These are phyloP conservation scores for Plusia festucae DNA, from an alignment of 2,888 invertebrate species.

Conservation along the genomic window DNA sequence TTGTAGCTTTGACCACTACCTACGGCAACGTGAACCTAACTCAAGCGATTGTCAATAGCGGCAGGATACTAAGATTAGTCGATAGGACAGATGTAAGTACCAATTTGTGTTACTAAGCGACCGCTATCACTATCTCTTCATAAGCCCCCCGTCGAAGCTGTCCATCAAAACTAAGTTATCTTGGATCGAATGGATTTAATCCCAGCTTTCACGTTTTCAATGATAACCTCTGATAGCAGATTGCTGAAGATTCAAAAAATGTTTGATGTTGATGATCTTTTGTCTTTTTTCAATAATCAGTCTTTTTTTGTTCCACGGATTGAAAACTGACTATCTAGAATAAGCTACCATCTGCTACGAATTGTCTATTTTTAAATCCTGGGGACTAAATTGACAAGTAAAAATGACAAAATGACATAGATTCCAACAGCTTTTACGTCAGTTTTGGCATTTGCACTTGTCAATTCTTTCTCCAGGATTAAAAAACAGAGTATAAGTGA, in stretches of 20 bases:
- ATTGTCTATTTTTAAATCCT: too few relatives aligned
- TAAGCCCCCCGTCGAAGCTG: not conserved
- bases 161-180: not conserved
- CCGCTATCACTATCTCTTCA: not conserved
- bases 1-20: constrained; percentile 92
- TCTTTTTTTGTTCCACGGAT: too few relatives aligned
- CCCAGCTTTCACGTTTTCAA: not conserved
- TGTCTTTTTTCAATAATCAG: too few relatives aligned
- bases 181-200: not conserved
- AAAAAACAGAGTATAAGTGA: too few relatives aligned
- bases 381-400: too few relatives aligned
- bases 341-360: too few relatives aligned
- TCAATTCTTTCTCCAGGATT: too few relatives aligned
- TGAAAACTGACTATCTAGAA: too few relatives aligned
- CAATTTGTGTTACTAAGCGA: not conserved
- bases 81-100: constrained; percentile 88
- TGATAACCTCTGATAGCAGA: not conserved
- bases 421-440: too few relatives aligned
- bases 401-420: too few relatives aligned
- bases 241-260: not conserved
- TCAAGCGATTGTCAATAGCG: constrained; percentile 91
- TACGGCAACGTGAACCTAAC: constrained; percentile 92
- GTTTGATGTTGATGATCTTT: too few relatives aligned
- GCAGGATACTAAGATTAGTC: constrained; percentile 89
- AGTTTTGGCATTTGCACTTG: too few relatives aligned